Conservation (phyloP, 2,113 vertebrate species). For the Pomatorhinus ruficollis region DNA sequence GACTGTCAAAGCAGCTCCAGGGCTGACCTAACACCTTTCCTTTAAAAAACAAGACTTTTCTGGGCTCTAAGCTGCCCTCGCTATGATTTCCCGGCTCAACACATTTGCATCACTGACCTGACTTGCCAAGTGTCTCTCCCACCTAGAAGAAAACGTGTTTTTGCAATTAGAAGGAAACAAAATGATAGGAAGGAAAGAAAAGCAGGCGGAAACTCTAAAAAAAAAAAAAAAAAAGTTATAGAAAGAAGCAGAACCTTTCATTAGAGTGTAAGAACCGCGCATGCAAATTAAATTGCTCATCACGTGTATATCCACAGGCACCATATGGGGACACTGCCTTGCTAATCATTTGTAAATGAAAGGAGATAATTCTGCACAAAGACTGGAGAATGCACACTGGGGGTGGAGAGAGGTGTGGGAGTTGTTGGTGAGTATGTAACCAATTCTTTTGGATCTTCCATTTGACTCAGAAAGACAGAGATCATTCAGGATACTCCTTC, state of each 20-base stretch:
- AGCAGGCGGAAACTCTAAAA: neutral
- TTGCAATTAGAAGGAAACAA: neutral
- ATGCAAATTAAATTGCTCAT: neutral
- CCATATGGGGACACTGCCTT: neutral
- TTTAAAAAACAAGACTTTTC: neutral
- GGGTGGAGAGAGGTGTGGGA: neutral
- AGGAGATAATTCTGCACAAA: neutral
- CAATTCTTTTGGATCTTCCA: neutral
- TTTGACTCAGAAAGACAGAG: neutral
- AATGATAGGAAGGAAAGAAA: neutral
- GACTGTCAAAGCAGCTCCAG: neutral
- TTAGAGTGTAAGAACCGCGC: neutral
- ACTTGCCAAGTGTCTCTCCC: neutral
- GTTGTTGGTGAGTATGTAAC: neutral
- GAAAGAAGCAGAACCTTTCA: neutral
- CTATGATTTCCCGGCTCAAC: fast-evolving
- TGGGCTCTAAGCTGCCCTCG: neutral
- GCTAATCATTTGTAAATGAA: neutral
- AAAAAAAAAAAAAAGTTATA: neutral
- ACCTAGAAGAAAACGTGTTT: neutral
- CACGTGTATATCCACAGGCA: neutral
- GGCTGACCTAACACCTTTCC: neutral
- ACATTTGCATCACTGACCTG: neutral
- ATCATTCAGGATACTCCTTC: neutral
- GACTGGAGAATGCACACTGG: neutral